Conservation (phyloP, 2,888 invertebrate species). For the Drosophila nigricruria region DNA sequence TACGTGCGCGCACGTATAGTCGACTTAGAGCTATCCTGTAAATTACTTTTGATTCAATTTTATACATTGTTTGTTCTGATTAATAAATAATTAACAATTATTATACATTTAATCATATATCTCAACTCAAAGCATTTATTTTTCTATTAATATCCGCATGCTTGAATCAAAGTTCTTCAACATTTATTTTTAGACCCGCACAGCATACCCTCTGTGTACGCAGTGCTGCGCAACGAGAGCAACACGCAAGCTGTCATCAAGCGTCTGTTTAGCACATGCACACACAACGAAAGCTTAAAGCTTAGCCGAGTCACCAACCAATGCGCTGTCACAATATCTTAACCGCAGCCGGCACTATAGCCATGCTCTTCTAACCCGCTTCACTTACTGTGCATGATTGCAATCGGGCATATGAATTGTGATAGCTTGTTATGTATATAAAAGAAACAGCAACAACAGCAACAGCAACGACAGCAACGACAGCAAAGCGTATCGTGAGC, state of each 20-base stretch:
- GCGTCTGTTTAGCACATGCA: slow-evolving; percentile 11
- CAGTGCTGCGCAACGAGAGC: slow-evolving; percentile 11
- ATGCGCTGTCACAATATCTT: slow-evolving; percentile 2
- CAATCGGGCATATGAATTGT: slow-evolving; percentile 33
- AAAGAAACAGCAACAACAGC: slow-evolving; percentile 7
- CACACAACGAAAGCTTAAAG: slow-evolving; percentile 36
- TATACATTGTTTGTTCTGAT: neutral
- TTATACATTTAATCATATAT: neutral
- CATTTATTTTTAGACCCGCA: neutral
- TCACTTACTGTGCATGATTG: slow-evolving; percentile 26
- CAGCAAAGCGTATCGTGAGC: neutral
- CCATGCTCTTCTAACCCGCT: slow-evolving; percentile 25
- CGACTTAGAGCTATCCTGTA: slow-evolving; percentile 14
- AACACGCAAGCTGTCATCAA: slow-evolving; percentile 10
- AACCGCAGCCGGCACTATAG: slow-evolving; percentile 14
- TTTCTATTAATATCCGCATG: neutral
- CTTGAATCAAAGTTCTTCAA: neutral
- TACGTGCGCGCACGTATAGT: neutral
- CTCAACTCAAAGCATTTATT: neutral
- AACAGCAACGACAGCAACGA: neutral
- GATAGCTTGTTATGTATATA: slow-evolving; percentile 7
- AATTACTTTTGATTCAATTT: neutral
- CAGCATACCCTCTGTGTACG: neutral
- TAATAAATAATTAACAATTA: neutral
- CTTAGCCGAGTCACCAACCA: slow-evolving; percentile 60